Evolutionary conservation across 2,888 invertebrate genomes (phyloP).

Genomic region (Auanema sp.): DNA sequence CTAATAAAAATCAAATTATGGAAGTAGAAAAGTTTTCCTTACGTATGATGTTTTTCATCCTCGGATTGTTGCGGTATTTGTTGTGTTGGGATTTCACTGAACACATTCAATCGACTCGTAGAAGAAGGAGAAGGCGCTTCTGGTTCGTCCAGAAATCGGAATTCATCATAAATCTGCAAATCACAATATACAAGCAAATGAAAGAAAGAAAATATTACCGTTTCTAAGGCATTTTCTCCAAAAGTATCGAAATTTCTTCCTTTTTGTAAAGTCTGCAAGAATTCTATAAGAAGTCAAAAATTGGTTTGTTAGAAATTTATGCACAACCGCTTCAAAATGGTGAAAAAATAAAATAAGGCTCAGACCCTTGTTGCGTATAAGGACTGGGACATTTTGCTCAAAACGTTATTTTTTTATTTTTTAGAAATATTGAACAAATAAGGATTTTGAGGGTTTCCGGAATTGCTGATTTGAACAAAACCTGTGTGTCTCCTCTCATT

Average conservation of each 20-base stretch:
- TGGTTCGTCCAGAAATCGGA: slow-evolving; percentile 39
- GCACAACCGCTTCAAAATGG: neutral
- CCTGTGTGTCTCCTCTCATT: too few relatives aligned
- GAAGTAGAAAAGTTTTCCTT: too few relatives aligned
- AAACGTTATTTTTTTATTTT: neutral
- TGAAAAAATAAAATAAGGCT: neutral
- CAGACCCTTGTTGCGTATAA: neutral
- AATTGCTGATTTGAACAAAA: too few relatives aligned
- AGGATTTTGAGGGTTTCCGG: too few relatives aligned
- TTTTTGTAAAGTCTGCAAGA: too few relatives aligned
- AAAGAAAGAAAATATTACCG: slow-evolving; percentile 19
- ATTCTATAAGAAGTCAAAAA: too few relatives aligned
- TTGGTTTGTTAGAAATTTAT: neutral
- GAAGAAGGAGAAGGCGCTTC: slow-evolving; percentile 30
- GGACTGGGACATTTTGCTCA: neutral
- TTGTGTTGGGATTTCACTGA: slow-evolving; percentile 8
- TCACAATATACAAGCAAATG: too few relatives aligned
- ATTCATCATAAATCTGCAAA: slow-evolving; percentile 41
- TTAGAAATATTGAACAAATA: too few relatives aligned
- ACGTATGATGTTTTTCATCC: slow-evolving; percentile 21
- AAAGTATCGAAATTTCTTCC: slow-evolving; percentile 33
- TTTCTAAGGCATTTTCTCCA: slow-evolving; percentile 42
- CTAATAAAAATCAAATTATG: neutral
- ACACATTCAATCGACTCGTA: slow-evolving; percentile 15
- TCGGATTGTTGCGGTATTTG: slow-evolving; percentile 22